phyloP scores from a whole-genome alignment of 2,888 invertebrate species.

The Teleiodes luculella region DNA sequence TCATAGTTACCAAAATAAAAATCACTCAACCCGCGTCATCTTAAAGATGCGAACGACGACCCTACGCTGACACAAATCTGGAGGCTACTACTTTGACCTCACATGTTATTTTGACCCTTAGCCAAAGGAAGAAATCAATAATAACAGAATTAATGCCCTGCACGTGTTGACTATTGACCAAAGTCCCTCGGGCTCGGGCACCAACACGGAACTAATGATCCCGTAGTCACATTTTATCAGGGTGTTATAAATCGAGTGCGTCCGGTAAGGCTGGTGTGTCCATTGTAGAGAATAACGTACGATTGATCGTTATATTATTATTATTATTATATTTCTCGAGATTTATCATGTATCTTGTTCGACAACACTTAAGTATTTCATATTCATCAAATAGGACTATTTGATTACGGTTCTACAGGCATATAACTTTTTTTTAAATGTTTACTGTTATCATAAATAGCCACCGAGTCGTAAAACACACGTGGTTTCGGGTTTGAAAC shows the following conservation, averaged over 20 bases:
- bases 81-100: not conserved
- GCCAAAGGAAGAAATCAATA: not conserved
- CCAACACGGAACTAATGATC: not conserved
- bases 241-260: slow-evolving; percentile 11
- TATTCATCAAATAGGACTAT: too few species aligned
- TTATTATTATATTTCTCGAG: too few species aligned
- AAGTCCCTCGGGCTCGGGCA: not conserved
- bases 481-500: too few species aligned
- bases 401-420: too few species aligned
- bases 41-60: not conserved
- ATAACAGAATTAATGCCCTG: not conserved
- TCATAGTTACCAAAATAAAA: too few species aligned
- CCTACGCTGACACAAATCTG: not conserved
- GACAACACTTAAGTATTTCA: too few species aligned
- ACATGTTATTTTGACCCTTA: not conserved
- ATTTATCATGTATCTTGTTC: too few species aligned
- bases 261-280: slow-evolving; percentile 1
- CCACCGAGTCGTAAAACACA: too few species aligned
- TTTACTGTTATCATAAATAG: too few species aligned
- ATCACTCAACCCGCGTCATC: too few species aligned
- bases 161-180: not conserved
- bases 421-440: too few species aligned
- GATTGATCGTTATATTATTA: too few species aligned
- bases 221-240: slow-evolving; percentile 11
- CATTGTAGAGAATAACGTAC: slow-evolving; percentile 6